Base-by-base conservation (phyloP, 2,113 vertebrate genomes). In the Marcusenius ussheri region DNA sequence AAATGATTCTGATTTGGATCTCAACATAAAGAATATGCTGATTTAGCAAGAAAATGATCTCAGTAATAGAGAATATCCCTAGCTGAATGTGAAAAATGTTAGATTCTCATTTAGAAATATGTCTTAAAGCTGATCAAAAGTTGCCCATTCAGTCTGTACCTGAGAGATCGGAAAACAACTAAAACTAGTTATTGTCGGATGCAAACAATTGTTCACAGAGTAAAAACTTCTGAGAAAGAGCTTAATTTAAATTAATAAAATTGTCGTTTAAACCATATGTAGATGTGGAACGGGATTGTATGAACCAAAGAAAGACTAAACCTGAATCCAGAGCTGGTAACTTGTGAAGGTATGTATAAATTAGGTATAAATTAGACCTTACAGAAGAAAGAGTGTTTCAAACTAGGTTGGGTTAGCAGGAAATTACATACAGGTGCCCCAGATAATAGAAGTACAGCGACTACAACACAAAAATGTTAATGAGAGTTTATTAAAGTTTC, bases 391-490 rank as follows among this genome's bases (percentile, higher is more conserved):
- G 49, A 39, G 31, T 35, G 27, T 53, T 87, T 87, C 17, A 53
- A 56, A 87, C 24, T 27, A 27, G 24, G 45, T 24, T 21, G 31
- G 17, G 27, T 56, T 53, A 89, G 91, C 87, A 92, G 91, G 91
- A 91, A 92, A 93, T 91, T 70, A 89, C 89, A 92, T 92, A 46
- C 93, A 93, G 93, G 91, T 92, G 93, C 88, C 88, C 91, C 89
- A 90, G 91, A 91, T 92, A 93, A 90, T 74, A 86, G 42, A 88
- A 66, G 42, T 21, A 89, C 89, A 90, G 80, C 87, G 88, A 91
- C 89, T 90, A 77, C 89, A 91, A 89, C 90, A 91, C 70, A 83
- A 92, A 91, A 90, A 74, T 35, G 45, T 86, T 91, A 91, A 92
- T 92, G 92, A 91, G 87, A 89, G 88, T 90, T 91, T 89, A 92